A percentile compares a stretch with the other conserved stretches of the same genome.
phyloP scores from a whole-genome alignment of 2,797 vertebrate species.

The Coregonus ussuriensis region DNA sequence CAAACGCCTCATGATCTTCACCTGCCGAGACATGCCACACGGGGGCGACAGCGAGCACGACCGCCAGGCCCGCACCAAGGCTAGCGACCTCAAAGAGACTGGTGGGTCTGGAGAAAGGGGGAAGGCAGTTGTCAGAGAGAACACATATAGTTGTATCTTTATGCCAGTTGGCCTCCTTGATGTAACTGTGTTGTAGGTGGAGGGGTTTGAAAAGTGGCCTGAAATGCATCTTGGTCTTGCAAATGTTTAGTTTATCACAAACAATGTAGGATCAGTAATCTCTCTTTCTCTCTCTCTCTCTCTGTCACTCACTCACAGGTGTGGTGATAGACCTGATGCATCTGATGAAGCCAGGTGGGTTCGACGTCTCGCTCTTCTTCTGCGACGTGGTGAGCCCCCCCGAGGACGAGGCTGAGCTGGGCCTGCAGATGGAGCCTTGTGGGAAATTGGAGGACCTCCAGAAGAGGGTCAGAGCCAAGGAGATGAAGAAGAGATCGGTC shows the following conservation, averaged over 20 bases:
- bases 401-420: no score
- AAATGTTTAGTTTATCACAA: no score
- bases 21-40: constrained; percentile 89
- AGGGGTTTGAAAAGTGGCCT: neutral
- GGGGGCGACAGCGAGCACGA: constrained; percentile 62
- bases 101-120: constrained; percentile 68
- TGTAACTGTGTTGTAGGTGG: neutral
- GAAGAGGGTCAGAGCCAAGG: constrained; percentile 88
- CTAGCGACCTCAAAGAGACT: constrained; percentile 89
- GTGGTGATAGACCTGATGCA: constrained; percentile 90
- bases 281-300: no score
- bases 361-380: no score
- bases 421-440: constrained; percentile 59
- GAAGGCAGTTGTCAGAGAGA: neutral
- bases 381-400: no score
- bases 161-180: neutral
- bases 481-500: constrained; percentile 81
- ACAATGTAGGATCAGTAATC: no score
- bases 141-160: neutral
- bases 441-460: constrained; percentile 88
- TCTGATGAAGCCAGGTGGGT: no score
- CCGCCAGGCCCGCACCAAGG: constrained; percentile 88
- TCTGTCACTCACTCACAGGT: constrained; percentile 66
- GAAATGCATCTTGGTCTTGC: neutral
- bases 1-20: constrained; percentile 96